Base-by-base conservation (phyloP, 1,140 invertebrate species). In the Halesus radiatus region DNA sequence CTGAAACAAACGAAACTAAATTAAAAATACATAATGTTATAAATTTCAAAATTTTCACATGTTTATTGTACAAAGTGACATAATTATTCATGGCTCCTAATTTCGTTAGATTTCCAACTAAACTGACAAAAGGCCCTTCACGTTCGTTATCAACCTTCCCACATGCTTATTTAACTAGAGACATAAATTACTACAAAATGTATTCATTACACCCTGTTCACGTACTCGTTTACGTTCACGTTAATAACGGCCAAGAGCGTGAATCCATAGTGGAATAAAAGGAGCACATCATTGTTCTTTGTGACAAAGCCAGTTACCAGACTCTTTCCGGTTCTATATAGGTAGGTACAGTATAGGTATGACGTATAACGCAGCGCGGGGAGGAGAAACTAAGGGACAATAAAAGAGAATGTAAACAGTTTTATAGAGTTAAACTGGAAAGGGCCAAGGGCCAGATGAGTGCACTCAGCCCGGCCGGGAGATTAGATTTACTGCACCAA, bases 1-100 rank as follows among this genome's bases (percentile, higher is more conserved):
- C 82, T 83, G 82, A 72, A 83, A 83, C 20, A 66, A 78, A 74
- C 70, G 18, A 78, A 79, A 77, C 76, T 60, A 76, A 72, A 3
- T 56, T 73, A 64, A 73, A 72, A 72, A 72, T 50, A 66, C 60
- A 58, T 50, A 26, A 60, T 13, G 10, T 13, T 45, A 45, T 45
- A 45, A 10, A 45, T 45, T 45, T 45, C 37, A 45, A 45, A 45
- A 32, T 32, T 32, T 45, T 45, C 37, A 45, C 37, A 13, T 7
- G 37, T 10, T 45, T 45, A 45, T 45, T 45, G 37, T 45, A 45
- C 37, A 45, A 45, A 45, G 10, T 45, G 37, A 45, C 16, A 50
- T 72, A 23, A 16, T 78, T 70, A n/a, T 45, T 70, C 37, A 23
- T 29, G 23, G 10, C 10, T 18, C n/a, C 54, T 56, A 45, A 45